These are phyloP conservation scores for Pinna nobilis DNA, from an alignment of 1,140 invertebrate species.

Conservation along the genomic window DNA sequence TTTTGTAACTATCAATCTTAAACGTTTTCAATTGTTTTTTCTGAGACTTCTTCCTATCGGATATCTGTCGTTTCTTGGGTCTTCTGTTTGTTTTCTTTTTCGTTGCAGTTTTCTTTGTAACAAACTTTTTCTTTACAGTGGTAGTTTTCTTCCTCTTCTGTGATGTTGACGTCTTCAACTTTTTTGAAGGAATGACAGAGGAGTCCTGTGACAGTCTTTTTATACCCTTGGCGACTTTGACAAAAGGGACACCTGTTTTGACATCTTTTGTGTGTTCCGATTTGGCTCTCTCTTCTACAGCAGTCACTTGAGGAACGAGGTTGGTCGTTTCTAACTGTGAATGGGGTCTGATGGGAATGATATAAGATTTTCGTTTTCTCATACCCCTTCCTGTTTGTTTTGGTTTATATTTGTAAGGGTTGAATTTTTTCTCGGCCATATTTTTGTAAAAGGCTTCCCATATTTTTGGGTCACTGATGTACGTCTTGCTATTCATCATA, in stretches of 20 bases:
- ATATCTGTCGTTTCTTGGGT: background rate
- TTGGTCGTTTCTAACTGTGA: constrained; percentile 7
- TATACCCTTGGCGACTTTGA: constrained; percentile 25
- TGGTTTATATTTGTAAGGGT: constrained; percentile 27
- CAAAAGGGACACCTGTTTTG: constrained; percentile 6
- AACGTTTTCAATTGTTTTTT: constrained; percentile 7
- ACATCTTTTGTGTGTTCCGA: constrained; percentile 21
- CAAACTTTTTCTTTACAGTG: background rate
- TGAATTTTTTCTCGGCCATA: constrained; percentile 35
- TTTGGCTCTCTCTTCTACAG: constrained; percentile 29
- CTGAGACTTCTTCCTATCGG: background rate
- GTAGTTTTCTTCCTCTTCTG: constrained; percentile 1
- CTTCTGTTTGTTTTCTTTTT: constrained; percentile 27
- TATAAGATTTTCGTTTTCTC: constrained; percentile 27
- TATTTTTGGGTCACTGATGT: constrained; percentile 27
- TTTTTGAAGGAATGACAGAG: constrained; percentile 23
- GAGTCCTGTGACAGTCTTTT: constrained; percentile 17
- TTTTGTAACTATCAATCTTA: constrained; percentile 11
- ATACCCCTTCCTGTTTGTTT: constrained; percentile 31
- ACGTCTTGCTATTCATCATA: constrained; percentile 37
- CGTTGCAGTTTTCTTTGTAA: background rate
- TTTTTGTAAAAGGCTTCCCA: constrained; percentile 39
- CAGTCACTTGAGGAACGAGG: constrained; percentile 27
- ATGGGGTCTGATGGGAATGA: constrained; percentile 26
- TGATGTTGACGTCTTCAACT: constrained; percentile 22